Evolutionary conservation across 2,113 vertebrate genomes (phyloP).

Genomic region (Hyaena hyaena): DNA sequence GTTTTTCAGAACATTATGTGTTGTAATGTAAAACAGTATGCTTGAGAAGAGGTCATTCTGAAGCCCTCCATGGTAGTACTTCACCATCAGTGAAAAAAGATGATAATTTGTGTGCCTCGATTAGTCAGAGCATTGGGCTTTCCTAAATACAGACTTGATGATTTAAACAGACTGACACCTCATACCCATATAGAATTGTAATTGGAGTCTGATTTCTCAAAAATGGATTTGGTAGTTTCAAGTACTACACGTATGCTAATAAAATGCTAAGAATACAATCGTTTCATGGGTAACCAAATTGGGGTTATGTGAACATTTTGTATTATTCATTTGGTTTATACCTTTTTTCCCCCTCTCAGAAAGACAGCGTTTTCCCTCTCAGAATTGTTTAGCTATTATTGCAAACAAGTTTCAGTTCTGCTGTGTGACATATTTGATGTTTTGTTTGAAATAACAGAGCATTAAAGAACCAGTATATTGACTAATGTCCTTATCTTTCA

Average conservation of each 20-base stretch:
- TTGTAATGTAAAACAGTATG: not conserved
- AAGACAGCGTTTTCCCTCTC: conserved; percentile 53
- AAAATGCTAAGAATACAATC: conserved; percentile 35
- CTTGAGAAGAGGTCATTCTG: conserved; percentile 44
- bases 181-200: not conserved
- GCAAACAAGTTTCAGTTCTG: conserved; percentile 23
- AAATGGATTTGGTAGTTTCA: conserved; percentile 43
- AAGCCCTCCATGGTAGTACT: not conserved
- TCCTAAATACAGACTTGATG: not conserved
- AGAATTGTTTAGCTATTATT: conserved; percentile 43
- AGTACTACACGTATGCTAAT: not conserved
- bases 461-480: not conserved
- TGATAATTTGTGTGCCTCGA: not conserved
- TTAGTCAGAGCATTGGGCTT: conserved; percentile 17
- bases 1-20: conserved; percentile 8
- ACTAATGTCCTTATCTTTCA: conserved; percentile 36
- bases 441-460: conserved; percentile 21
- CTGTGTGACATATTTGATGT: conserved; percentile 32
- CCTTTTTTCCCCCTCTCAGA: conserved; percentile 8
- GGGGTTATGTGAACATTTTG: conserved; percentile 42
- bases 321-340: conserved; percentile 34
- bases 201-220: conserved; percentile 31
- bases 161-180: not conserved
- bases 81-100: conserved; percentile 2
- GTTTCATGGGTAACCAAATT: conserved; percentile 36